Evolutionary conservation across 2,888 invertebrate genomes (phyloP).

Genomic region (Stramonita haemastoma): DNA sequence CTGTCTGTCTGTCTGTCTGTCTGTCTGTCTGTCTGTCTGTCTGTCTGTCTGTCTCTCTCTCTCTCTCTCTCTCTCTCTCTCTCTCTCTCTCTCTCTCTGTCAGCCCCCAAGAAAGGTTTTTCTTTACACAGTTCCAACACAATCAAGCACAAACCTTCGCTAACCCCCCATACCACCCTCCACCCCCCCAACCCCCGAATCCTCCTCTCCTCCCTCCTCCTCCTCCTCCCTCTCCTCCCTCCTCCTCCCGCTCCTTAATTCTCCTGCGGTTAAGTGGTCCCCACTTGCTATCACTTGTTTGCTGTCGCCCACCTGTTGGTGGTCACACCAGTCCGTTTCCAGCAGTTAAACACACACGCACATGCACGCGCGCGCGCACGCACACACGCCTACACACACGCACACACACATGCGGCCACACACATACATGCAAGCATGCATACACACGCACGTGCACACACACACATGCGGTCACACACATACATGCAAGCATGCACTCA

Average conservation of each 20-base stretch:
- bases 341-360: neutral
- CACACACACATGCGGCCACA: neutral
- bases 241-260: too few species aligned
- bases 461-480: neutral
- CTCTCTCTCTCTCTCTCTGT: neutral
- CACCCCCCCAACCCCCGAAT: neutral
- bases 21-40: neutral
- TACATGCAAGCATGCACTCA: neutral
- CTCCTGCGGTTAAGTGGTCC: too few species aligned
- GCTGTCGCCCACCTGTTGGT: too few species aligned
- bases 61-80: neutral
- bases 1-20: neutral
- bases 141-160: neutral
- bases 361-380: neutral
- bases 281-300: too few species aligned
- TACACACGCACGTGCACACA: neutral
- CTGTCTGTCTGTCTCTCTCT: neutral
- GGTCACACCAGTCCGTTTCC: too few species aligned
- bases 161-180: too few species aligned
- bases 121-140: neutral
- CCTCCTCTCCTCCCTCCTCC: neutral
- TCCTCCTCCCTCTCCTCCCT: neutral
- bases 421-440: neutral
- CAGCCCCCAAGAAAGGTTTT: neutral
- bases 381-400: constrained; percentile 3